Percentiles rank a stretch among this genome's conserved stretches.
phyloP scores from a whole-genome alignment of 1,140 invertebrate species.

The Luehdorfia chinensis region DNA sequence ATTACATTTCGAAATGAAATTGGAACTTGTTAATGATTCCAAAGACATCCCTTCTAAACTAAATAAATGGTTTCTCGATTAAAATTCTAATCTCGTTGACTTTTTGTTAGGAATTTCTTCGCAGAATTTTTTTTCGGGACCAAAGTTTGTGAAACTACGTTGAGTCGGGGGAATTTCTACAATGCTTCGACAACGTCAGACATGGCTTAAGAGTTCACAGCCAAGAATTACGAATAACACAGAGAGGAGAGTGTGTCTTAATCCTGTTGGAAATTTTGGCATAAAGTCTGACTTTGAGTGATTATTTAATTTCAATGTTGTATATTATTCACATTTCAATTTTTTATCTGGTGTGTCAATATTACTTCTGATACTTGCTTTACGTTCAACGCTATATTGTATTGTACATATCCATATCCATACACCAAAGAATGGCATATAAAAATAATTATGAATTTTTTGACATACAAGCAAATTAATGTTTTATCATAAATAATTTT shows the following conservation, averaged over 20 bases:
- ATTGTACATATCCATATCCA: no score
- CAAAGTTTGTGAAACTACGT: not conserved
- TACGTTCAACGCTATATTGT: no score
- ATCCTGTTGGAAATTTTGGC: not conserved
- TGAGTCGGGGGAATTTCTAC: constrained; percentile 2
- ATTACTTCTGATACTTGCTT: no score
- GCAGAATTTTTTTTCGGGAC: not conserved
- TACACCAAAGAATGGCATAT: no score
- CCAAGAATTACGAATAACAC: not conserved
- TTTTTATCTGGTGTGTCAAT: no score
- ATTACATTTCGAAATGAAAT: no score
- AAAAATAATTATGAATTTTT: no score
- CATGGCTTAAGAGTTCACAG: constrained; percentile 1
- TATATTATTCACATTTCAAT: no score
- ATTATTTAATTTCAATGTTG: no score
- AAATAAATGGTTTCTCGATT: not conserved
- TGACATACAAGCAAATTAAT: no score
- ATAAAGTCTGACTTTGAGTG: no score
- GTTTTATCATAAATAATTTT: no score
- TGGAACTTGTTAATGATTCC: not conserved
- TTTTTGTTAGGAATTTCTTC: constrained; percentile 5
- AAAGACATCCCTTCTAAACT: not conserved
- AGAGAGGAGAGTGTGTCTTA: constrained; percentile 1
- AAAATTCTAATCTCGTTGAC: constrained; percentile 12
- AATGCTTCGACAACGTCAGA: constrained; percentile 7